Percentiles rank a stretch among this genome's conserved stretches.
These are phyloP conservation scores for Drosophila miranda DNA, from an alignment of 1,140 invertebrate genomes.

Conservation along the genomic window DNA sequence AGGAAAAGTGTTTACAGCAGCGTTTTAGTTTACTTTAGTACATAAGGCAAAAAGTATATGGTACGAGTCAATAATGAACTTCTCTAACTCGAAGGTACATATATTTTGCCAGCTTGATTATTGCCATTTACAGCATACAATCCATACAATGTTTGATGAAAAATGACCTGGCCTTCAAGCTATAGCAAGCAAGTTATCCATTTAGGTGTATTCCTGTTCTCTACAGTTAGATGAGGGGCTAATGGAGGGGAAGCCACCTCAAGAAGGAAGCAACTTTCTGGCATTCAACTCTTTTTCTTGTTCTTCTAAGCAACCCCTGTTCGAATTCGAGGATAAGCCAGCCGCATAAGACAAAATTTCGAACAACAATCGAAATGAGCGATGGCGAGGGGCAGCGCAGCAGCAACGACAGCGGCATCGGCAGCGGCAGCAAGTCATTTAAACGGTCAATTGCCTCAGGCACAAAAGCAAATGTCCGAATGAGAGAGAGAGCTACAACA, in stretches of 20 bases:
- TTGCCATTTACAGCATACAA: too few species aligned
- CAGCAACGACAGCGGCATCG: constrained; percentile 17
- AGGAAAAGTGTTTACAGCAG: constrained; percentile 22
- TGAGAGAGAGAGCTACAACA: constrained; percentile 34
- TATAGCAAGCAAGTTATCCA: too few species aligned
- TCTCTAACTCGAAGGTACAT: background rate
- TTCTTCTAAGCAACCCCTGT: too few species aligned
- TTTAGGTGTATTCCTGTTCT: too few species aligned
- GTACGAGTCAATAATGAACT: constrained; percentile 1
- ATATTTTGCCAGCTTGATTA: too few species aligned
- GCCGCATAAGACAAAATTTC: constrained; percentile 25
- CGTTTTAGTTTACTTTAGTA: constrained; percentile 6
- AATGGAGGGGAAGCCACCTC: too few species aligned
- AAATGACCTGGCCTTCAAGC: too few species aligned
- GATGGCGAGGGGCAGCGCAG: constrained; percentile 12
- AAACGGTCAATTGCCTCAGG: constrained; percentile 78
- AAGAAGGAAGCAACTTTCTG: too few species aligned
- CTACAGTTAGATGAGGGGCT: too few species aligned
- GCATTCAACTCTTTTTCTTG: too few species aligned
- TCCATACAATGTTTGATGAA: too few species aligned
- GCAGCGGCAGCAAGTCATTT: constrained; percentile 50
- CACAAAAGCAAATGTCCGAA: constrained; percentile 43
- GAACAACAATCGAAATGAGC: constrained; percentile 39
- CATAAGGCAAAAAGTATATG: background rate
- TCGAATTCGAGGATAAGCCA: constrained; percentile 1